These are phyloP conservation scores for Drosophila borealis DNA, from an alignment of 2,888 invertebrate species.

Conservation along the genomic window DNA sequence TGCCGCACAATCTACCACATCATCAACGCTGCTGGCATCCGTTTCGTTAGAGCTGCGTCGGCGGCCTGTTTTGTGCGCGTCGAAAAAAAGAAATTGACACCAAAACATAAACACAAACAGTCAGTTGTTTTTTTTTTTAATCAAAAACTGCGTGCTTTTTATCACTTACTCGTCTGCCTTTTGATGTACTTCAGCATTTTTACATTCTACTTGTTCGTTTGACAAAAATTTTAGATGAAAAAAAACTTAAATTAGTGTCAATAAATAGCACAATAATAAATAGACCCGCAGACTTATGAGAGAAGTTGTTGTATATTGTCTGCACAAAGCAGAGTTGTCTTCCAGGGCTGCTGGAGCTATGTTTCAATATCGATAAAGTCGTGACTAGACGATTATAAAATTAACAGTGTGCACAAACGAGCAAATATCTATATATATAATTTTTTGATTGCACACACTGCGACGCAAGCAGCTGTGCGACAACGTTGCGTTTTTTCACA, in stretches of 20 bases:
- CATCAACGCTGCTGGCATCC: constrained; percentile 51
- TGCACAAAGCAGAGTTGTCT: constrained; percentile 16
- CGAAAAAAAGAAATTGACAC: constrained; percentile 39
- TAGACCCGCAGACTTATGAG: background rate
- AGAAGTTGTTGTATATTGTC: constrained; percentile 19
- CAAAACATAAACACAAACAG: constrained; percentile 46
- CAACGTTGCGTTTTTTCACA: constrained; percentile 55
- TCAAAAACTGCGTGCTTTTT: background rate
- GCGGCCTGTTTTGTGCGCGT: constrained; percentile 62
- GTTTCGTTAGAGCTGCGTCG: constrained; percentile 63
- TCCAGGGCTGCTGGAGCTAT: constrained; percentile 5
- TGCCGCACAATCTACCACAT: constrained; percentile 48
- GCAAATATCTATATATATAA: constrained; percentile 1
- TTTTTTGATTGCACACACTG: constrained; percentile 32
- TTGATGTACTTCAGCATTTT: constrained; percentile 82
- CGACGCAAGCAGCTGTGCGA: constrained; percentile 48
- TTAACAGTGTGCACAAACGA: constrained; percentile 38
- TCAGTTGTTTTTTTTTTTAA: constrained; percentile 9
- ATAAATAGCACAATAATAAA: constrained; percentile 23
- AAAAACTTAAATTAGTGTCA: constrained; percentile 3
- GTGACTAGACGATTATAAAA: background rate
- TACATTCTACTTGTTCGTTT: constrained; percentile 54
- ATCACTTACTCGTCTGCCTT: constrained; percentile 76
- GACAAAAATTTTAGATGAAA: constrained; percentile 4
- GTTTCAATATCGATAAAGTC: constrained; percentile 13